Evolutionary conservation across 2,888 invertebrate species (phyloP), one percentile per base, ranked within the genome.

Genomic region (Odontocolon sp.): DNA sequence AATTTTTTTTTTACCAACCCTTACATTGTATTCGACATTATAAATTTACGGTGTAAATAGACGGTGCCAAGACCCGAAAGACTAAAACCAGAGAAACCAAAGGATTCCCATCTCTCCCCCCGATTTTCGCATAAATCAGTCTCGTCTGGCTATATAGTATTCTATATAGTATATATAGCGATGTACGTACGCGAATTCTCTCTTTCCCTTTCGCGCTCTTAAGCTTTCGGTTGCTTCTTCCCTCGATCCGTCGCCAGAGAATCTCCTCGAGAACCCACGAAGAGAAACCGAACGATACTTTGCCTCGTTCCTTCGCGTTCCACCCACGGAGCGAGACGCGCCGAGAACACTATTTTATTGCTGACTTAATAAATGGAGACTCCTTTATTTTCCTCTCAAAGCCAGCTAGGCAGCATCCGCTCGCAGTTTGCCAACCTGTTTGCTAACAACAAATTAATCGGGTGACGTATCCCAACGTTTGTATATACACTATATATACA

Each of bases 391-490:
- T 85, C 85, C 80, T 81, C n/a, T n/a, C 82, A 80, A 75, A 79
- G 78, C 59, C 68, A 57, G 79, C 79, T 75, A 69, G n/a, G 84
- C 86, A 86, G 85, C 86, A 87, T 87, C 87, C 87, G 86, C 86
- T 86, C 84, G 84, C 87, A 85, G 86, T 88, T 88, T 86, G 87
- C 87, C 87, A 89, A 88, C 88, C 87, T 88, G 88, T 88, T 89
- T 87, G 88, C 88, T 86, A 88, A 87, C 87, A 87, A 88, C 88
- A 88, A 89, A 89, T 89, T 89, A 89, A 88, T 89, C 88, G 86
- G 83, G 85, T 87, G 85, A 87, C 87, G 86, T 86, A 87, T 87
- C 82, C 83, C 54, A 18, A 54, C n/a, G n/a, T n/a, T n/a, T n/a
- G n/a, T n/a, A n/a, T n/a, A n/a, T n/a, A n/a, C n/a, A n/a, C n/a